Evolutionary conservation across 2,113 vertebrate genomes (phyloP).

Genomic region (Xyliphius kryptos): DNA sequence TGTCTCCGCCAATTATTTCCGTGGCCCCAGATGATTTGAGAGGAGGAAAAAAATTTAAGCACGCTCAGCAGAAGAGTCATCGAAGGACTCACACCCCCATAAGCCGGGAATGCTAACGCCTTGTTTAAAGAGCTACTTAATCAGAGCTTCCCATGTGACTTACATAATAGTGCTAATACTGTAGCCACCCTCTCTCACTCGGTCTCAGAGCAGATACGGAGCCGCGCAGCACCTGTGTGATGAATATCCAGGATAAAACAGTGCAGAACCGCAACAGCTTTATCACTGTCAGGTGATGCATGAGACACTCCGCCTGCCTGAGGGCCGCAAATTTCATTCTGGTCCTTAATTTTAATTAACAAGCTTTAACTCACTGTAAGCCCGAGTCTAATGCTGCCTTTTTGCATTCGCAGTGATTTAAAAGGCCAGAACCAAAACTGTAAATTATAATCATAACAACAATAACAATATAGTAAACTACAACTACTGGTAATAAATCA

Average conservation of each 20-base stretch:
- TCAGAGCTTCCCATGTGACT: constrained; percentile 24
- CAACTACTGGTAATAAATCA: no score
- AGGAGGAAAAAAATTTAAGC: background rate
- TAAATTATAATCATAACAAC: no score
- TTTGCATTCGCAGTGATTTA: background rate
- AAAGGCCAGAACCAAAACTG: no score
- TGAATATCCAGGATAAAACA: constrained; percentile 64
- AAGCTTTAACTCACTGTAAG: constrained; percentile 39
- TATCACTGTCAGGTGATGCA: constrained; percentile 60
- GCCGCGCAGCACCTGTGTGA: constrained; percentile 55
- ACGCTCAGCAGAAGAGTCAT: background rate
- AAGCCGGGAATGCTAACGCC: constrained; percentile 6
- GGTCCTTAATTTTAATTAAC: constrained; percentile 63
- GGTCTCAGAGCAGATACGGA: constrained; percentile 29
- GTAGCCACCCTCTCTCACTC: constrained; percentile 17
- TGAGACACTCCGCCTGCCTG: constrained; percentile 40
- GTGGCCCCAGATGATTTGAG: constrained; percentile 9
- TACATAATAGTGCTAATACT: constrained; percentile 33
- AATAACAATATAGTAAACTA: no score
- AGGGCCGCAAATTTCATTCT: constrained; percentile 39
- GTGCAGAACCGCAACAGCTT: constrained; percentile 56
- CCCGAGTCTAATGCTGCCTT: background rate
- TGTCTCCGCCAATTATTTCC: constrained; percentile 22
- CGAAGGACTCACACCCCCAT: background rate
- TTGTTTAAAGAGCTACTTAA: constrained; percentile 27